A percentile compares a stretch with the other conserved stretches of the same genome.
Evolutionary conservation across 2,888 invertebrate species (phyloP).

Genomic region (Deroplatys truncata): DNA sequence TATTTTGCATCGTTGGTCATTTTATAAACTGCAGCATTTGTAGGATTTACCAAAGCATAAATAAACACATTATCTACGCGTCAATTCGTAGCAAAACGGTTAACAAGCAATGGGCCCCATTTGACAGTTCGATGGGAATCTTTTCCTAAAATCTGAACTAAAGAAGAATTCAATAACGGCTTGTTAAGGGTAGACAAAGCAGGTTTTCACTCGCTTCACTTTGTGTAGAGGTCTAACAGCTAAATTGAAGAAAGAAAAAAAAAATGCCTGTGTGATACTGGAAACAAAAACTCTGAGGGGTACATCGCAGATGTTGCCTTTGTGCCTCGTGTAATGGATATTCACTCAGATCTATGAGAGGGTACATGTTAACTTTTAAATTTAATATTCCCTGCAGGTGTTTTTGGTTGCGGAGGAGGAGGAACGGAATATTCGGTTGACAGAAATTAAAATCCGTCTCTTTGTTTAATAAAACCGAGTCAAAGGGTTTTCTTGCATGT

Average conservation of each 20-base stretch:
- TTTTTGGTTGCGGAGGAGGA: neutral
- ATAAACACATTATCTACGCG: too few relatives aligned
- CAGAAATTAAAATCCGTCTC: neutral
- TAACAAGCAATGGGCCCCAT: too few relatives aligned
- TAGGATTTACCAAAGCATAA: too few relatives aligned
- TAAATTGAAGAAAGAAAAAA: neutral
- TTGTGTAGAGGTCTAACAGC: neutral
- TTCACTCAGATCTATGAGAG: neutral
- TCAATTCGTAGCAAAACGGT: too few relatives aligned
- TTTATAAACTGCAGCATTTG: too few relatives aligned
- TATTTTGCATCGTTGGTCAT: too few relatives aligned
- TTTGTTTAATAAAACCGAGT: neutral
- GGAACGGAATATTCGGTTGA: too few relatives aligned
- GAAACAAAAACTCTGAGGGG: neutral
- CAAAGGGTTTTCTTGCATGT: neutral
- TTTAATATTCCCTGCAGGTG: neutral
- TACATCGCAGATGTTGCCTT: neutral
- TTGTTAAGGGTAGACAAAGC: neutral
- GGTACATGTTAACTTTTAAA: neutral
- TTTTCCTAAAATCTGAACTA: neutral
- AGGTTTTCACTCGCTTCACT: neutral
- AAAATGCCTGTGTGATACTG: neutral
- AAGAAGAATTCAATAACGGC: neutral
- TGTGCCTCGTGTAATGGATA: neutral
- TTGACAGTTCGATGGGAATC: neutral